A percentile compares a stretch with the other conserved stretches of the same genome.
These are phyloP conservation scores for Python bivittatus DNA, from an alignment of 2,113 vertebrate genomes.

Conservation along the genomic window DNA sequence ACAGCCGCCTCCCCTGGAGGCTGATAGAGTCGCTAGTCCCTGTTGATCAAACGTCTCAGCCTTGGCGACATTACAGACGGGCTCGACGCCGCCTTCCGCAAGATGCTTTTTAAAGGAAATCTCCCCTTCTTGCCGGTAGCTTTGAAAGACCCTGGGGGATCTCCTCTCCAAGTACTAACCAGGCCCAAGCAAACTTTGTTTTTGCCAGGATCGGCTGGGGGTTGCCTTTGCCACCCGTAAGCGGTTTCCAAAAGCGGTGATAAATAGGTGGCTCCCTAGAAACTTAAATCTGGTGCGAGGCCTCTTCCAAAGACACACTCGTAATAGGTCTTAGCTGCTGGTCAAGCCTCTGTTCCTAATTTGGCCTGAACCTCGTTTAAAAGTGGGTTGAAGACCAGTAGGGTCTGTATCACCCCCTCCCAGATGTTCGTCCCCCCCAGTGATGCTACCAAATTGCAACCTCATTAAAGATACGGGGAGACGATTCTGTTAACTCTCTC, in stretches of 20 bases:
- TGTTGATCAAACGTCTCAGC: background rate
- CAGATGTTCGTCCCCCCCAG: background rate
- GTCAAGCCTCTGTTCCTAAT: background rate
- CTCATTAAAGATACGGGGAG: background rate
- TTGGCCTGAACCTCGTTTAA: background rate
- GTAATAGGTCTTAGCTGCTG: background rate
- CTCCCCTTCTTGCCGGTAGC: background rate
- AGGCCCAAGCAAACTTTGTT: background rate
- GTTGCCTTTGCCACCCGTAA: background rate
- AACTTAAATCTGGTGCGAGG: rapidly evolving
- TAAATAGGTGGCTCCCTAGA: background rate
- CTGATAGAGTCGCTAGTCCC: background rate
- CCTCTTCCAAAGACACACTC: background rate
- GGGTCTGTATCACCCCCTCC: background rate
- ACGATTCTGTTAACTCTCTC: background rate
- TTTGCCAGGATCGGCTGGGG: background rate
- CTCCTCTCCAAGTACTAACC: background rate
- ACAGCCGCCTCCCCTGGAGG: background rate
- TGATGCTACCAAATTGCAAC: background rate
- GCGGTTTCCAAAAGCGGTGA: background rate
- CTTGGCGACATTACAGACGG: background rate
- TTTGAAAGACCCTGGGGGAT: background rate
- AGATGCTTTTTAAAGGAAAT: background rate
- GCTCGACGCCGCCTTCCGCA: background rate
- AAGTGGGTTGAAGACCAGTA: background rate